A percentile compares a stretch with the other conserved stretches of the same genome.
Conservation (phyloP, 2,113 vertebrate species). For the Dromas ardeola region DNA sequence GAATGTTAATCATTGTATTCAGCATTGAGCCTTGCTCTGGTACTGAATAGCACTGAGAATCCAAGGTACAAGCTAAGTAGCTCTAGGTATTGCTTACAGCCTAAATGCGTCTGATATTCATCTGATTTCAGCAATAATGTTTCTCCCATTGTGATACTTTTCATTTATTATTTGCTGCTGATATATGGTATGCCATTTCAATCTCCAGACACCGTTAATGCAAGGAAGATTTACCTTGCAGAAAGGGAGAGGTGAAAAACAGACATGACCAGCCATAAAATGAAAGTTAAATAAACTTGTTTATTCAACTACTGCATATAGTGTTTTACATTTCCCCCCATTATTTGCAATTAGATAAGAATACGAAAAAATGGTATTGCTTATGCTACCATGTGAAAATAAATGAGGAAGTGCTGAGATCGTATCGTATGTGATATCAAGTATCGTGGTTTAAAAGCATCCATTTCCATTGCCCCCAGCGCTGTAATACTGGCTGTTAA, state of each 20-base stretch:
- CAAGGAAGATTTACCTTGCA: neutral
- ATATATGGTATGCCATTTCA: neutral
- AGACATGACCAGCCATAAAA: neutral
- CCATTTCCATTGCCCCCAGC: neutral
- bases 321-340: neutral
- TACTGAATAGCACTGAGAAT: neutral
- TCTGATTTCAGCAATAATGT: neutral
- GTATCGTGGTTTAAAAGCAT: neutral
- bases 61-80: neutral
- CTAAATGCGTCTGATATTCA: neutral
- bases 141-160: neutral
- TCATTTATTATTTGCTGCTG: neutral
- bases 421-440: neutral
- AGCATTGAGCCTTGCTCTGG: neutral
- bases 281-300: neutral
- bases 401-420: neutral
- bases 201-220: neutral
- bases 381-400: neutral
- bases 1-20: neutral
- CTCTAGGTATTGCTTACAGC: neutral
- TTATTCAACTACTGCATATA: neutral
- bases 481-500: neutral
- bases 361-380: neutral
- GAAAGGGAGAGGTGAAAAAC: neutral
- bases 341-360: neutral